Evolutionary conservation across 1,140 invertebrate genomes (phyloP).

Genomic region (Pseudomyrmex concolor): DNA sequence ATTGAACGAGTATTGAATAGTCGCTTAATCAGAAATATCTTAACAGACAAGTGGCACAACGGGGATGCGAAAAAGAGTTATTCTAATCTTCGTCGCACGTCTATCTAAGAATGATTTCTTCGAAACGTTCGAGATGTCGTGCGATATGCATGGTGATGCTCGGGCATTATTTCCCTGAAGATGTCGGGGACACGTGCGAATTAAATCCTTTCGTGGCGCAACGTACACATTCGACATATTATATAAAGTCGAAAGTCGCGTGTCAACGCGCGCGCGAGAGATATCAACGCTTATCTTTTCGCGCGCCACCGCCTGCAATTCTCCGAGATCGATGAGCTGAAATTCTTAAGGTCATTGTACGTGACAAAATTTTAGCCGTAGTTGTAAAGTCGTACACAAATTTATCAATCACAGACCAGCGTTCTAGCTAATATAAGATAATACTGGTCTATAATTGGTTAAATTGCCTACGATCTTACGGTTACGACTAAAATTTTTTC

Average conservation of each 20-base stretch:
- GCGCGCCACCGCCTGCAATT: background rate
- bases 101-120: conserved; percentile 27
- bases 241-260: background rate
- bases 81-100: conserved; percentile 12
- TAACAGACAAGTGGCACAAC: background rate
- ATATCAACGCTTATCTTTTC: conserved; percentile 13
- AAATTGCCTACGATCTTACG: too few species aligned
- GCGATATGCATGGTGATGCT: conserved; percentile 28
- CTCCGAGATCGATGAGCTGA: conserved; percentile 16
- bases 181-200: conserved; percentile 41
- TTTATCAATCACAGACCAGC: too few species aligned
- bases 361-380: too few species aligned
- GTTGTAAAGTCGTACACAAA: too few species aligned
- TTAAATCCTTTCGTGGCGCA: conserved; percentile 35
- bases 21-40: background rate
- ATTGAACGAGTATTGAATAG: background rate
- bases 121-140: conserved; percentile 13
- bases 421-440: too few species aligned
- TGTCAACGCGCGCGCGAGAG: background rate
- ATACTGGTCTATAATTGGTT: too few species aligned
- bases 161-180: conserved; percentile 47
- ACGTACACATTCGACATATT: background rate
- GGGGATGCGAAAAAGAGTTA: conserved; percentile 9
- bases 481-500: too few species aligned
- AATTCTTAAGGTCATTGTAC: too few species aligned